A percentile compares a stretch with the other conserved stretches of the same genome.
Evolutionary conservation across 1,140 invertebrate genomes (phyloP).

Genomic region (Glomeris maerens): DNA sequence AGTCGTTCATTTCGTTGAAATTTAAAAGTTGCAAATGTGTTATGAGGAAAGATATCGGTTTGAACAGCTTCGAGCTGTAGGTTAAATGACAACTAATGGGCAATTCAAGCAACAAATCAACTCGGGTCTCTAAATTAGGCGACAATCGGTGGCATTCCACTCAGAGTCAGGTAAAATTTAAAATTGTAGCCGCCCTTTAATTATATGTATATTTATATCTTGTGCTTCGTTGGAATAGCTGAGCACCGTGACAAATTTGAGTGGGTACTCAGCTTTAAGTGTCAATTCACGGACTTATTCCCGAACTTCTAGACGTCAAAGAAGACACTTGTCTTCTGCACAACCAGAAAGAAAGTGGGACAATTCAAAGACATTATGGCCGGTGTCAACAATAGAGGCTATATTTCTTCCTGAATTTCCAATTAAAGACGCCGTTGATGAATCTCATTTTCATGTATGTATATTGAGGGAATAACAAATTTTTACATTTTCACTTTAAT

Average conservation of each 20-base stretch:
- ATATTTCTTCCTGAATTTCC: conserved; percentile 70
- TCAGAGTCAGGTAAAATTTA: conserved; percentile 6
- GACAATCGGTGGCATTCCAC: conserved; percentile 10
- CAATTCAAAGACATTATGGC: conserved; percentile 56
- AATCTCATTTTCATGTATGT: conserved; percentile 32
- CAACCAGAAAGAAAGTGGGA: conserved; percentile 34
- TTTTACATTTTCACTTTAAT: too few relatives aligned
- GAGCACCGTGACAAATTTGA: not conserved
- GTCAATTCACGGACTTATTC: conserved; percentile 5
- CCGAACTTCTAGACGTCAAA: conserved; percentile 30
- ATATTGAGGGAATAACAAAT: too few relatives aligned
- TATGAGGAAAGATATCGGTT: too few relatives aligned
- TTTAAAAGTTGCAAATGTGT: too few relatives aligned
- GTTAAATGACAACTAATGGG: too few relatives aligned
- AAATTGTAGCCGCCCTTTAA: not conserved
- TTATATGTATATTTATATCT: not conserved
- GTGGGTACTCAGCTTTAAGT: not conserved
- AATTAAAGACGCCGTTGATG: conserved; percentile 42
- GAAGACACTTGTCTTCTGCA: conserved; percentile 44
- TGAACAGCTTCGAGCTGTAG: too few relatives aligned
- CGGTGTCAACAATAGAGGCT: conserved; percentile 53
- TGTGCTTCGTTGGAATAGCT: conserved; percentile 4
- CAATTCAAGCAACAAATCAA: conserved; percentile 5
- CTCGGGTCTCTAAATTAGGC: conserved; percentile 7
- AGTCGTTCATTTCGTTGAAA: too few relatives aligned